Percentiles rank a stretch among this genome's conserved stretches.
Conservation (phyloP, 23 tunicate species). For the Aplidium turbinatum region DNA sequence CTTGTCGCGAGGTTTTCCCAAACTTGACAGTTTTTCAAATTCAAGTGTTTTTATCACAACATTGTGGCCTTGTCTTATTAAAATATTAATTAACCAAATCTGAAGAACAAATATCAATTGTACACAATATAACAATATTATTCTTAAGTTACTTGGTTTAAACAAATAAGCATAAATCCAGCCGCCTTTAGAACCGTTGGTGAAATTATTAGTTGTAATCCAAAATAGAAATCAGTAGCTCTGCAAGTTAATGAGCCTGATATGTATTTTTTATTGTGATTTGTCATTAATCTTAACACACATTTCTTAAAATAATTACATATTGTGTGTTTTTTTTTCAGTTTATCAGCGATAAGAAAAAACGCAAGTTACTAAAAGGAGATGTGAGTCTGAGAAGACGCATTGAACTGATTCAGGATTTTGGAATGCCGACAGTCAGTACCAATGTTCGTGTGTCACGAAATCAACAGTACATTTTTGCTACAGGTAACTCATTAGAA, state of each 20-base stretch:
- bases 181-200: too few species aligned
- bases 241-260: not conserved
- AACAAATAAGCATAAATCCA: too few species aligned
- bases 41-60: too few species aligned
- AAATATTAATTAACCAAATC: too few species aligned
- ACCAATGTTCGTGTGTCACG: conserved; percentile 60
- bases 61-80: too few species aligned
- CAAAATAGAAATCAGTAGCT: too few species aligned
- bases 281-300: not conserved
- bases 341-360: conserved; percentile 68
- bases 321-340: conserved; percentile 4
- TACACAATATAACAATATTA: too few species aligned
- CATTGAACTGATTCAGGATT: conserved; percentile 97
- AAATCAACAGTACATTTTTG: conserved; percentile 90
- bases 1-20: too few species aligned
- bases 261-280: not conserved
- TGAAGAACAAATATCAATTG: too few species aligned
- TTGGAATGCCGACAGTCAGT: conserved; percentile 95
- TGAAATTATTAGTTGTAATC: too few species aligned
- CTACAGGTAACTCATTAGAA: conserved; percentile 48
- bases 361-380: conserved; percentile 57
- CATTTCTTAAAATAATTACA: not conserved
- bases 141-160: too few species aligned
- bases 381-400: conserved; percentile 79
- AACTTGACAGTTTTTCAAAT: too few species aligned